Base-by-base conservation (phyloP, 2,113 vertebrate species). In the Antigone vipio region DNA sequence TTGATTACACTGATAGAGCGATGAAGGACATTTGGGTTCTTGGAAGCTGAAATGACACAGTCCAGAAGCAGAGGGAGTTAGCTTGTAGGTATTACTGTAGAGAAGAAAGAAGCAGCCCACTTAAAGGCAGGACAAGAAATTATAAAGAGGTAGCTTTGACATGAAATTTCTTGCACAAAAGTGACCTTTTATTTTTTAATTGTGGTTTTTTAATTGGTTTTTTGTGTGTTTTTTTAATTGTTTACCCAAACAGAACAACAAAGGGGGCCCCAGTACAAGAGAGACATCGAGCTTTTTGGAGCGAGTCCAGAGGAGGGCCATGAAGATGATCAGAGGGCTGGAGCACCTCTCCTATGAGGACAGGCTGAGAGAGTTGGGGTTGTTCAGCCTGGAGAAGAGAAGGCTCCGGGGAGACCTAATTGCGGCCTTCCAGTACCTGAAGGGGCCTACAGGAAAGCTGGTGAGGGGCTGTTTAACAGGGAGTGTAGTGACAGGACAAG, bases 151-250 rank as follows among this genome's bases (percentile, higher is more conserved):
- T 47, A 14, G 20, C 4, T 91, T 80, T 71, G 14, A 66, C 5
- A 24, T 34, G 2, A 58, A 58, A 60, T 50, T 30, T 83, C 18
- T 59, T 86, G 32, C 29, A 67, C 18, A 47, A 23, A 95, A 63
- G 2, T n/a, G 29, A 47, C 5, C 9, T 3, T 63, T 75, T 63
- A 12, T 45, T 84, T 67, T n/a, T n/a, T n/a, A n/a, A 40, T 23
- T 11, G 1, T 14, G 15, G 3, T 9, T 19, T 66, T 53, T 55
- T 5, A 8, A 44, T 63, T 1, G 7, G n/a, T n/a, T n/a, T n/a
- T n/a, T n/a, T n/a, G n/a, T 11, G 1, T 14, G 15, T 3, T 9
- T 19, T 66, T 53, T 55, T 5, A 8, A 44, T 63, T 1, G 7
- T 77, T 77, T 85, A 68, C 4, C 16, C 15, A 63, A 63, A 73